Conservation (phyloP, 1,140 invertebrate genomes). For the Streblospio benedicti region DNA sequence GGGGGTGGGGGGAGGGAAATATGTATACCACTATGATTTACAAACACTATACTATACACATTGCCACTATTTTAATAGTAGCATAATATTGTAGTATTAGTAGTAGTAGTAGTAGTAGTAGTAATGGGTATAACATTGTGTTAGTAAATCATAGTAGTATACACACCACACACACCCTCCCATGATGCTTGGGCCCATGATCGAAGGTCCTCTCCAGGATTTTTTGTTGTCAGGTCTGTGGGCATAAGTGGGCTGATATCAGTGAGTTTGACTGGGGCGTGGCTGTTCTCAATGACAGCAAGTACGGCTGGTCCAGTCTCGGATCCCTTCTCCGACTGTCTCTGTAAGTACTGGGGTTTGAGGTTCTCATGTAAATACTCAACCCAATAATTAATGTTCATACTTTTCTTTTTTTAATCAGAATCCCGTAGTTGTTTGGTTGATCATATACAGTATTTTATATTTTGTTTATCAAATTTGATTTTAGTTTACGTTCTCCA, state of each 20-base stretch:
- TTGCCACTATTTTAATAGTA: too few species aligned
- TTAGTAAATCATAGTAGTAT: too few species aligned
- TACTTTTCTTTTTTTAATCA: background rate
- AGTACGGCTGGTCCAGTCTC: conserved; percentile 51
- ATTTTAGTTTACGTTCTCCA: conserved; percentile 44
- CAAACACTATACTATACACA: too few species aligned
- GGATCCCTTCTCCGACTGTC: conserved; percentile 48
- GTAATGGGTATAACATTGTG: too few species aligned
- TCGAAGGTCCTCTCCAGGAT: too few species aligned
- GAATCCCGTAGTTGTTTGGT: background rate
- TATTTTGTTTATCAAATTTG: conserved; percentile 3
- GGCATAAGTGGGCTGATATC: conserved; percentile 51
- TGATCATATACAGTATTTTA: background rate
- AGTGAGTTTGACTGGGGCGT: conserved; percentile 51
- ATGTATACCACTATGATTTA: too few species aligned
- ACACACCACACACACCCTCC: too few species aligned
- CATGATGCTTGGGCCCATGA: too few species aligned
- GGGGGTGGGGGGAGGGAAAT: too few species aligned
- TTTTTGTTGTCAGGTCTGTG: conserved; percentile 49
- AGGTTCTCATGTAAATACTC: background rate
- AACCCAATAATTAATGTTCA: background rate
- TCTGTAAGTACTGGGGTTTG: conserved; percentile 32
- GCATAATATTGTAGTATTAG: too few species aligned
- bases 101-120: too few species aligned
- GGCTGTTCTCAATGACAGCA: conserved; percentile 52